Evolutionary conservation across 1,140 invertebrate species (phyloP), one percentile per base, ranked within the genome.

Genomic region (Aculops lycopersici): DNA sequence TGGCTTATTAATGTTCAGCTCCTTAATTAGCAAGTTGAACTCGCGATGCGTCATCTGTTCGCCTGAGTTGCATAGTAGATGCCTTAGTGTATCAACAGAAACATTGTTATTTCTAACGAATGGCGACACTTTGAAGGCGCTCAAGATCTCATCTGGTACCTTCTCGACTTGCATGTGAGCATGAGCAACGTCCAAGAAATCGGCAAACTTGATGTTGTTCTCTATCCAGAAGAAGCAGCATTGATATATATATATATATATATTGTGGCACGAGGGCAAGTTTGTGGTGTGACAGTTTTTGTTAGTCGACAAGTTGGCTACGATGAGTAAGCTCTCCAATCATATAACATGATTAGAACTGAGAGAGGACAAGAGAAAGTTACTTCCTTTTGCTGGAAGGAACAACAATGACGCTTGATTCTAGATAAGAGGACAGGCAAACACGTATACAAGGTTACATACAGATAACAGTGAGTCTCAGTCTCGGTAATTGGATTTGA

Each of bases 131-230:
- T 65, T 66, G 55, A 94, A 90, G 1, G 81, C 83, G 43, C 75
- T 71, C 16, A 84, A 64, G 43, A 79, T 72, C 64, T 94, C 83
- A 51, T 71, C 71, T 0, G 81, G 76, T 21, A 83, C 58, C 54
- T 83, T 74, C 55, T 94, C 83, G 2, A 70, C 70, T 52, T 60
- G 66, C 52, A 53, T 80, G 55, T 92, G 83, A 45, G 73, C 65
- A 55, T 92, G 79, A 76, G 90, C 80, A 2, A 86, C 72, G 53
- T 90, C 83, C 5, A 94, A 56, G 51, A 94, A 90, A 51, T 86
- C 80, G 1, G 83, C 78, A 59, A 94, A 94, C 2, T 75, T 73
- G 69, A 94, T 80, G 56, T 76, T 79, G 3, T 78, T 78, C 53
- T 71, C 75, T 67, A 62, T 18, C 40, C 37, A 39, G 15, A 39